A percentile compares a stretch with the other conserved stretches of the same genome.
Evolutionary conservation across 1,140 invertebrate species (phyloP).

Genomic region (Drosophila erecta): DNA sequence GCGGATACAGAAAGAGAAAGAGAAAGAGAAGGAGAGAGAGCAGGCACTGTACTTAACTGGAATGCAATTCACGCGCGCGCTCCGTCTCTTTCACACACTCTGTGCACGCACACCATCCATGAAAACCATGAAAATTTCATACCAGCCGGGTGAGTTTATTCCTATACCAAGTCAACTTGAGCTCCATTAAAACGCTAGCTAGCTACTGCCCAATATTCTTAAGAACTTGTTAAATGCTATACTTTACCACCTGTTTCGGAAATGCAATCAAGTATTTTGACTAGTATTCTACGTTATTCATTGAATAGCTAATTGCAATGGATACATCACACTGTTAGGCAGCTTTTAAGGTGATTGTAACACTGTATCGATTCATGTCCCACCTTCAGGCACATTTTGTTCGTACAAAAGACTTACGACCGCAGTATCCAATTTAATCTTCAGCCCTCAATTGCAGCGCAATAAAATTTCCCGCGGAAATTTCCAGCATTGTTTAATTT

Average conservation of each 20-base stretch:
- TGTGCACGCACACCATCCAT: slow-evolving; percentile 5
- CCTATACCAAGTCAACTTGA: slow-evolving; percentile 4
- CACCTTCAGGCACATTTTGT: no score
- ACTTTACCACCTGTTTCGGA: no score
- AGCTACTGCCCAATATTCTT: neutral
- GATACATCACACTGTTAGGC: no score
- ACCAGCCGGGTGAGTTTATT: slow-evolving; percentile 33
- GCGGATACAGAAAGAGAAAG: neutral
- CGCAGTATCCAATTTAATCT: slow-evolving; percentile 6
- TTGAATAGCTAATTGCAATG: no score
- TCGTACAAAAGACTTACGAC: no score
- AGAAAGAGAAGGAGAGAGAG: neutral
- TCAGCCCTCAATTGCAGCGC: slow-evolving; percentile 25
- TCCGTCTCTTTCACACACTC: neutral
- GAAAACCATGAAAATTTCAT: slow-evolving; percentile 37
- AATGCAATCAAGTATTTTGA: neutral
- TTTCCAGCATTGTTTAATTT: slow-evolving; percentile 49
- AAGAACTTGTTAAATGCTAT: no score
- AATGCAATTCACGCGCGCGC: slow-evolving; percentile 7
- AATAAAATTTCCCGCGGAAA: slow-evolving; percentile 43
- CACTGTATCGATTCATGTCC: no score
- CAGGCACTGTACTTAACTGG: neutral
- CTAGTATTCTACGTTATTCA: neutral
- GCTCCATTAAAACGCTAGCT: slow-evolving; percentile 3
- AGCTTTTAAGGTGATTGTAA: no score